These are phyloP conservation scores for Merluccius polli DNA, from an alignment of 2,797 vertebrate species.

Conservation along the genomic window DNA sequence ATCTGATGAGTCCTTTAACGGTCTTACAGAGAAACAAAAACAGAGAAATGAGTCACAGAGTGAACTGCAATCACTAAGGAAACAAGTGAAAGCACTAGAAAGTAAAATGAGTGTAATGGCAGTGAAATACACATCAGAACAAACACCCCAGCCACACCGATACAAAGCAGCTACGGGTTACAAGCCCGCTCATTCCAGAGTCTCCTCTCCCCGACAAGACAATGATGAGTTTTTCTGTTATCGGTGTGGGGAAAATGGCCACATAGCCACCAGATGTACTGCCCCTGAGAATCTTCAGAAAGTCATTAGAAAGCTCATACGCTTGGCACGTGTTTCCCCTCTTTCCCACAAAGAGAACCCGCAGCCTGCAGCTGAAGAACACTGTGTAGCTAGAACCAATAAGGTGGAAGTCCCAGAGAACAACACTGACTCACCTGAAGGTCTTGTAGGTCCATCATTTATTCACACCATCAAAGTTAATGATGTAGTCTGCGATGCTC, in stretches of 20 bases:
- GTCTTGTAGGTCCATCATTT: background rate
- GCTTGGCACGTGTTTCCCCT: background rate
- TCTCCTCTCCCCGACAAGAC: background rate
- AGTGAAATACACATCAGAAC: background rate
- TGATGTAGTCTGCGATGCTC: background rate
- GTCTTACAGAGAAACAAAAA: background rate
- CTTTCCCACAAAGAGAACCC: background rate
- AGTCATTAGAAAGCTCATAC: background rate
- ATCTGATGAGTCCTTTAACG: background rate
- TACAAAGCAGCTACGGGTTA: constrained; percentile 4
- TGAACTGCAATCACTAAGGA: no score
- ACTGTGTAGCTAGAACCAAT: background rate
- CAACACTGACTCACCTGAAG: background rate
- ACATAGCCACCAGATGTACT: no score
- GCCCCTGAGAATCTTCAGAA: background rate
- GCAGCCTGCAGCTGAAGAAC: background rate
- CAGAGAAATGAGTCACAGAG: constrained; percentile 3
- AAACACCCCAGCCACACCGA: background rate
- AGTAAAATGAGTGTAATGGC: constrained; percentile 4
- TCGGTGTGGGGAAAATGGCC: no score
- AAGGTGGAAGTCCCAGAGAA: background rate
- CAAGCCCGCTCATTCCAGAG: background rate
- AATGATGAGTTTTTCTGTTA: background rate
- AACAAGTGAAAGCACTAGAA: constrained; percentile 7
- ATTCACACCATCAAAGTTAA: background rate